Evolutionary conservation across 23 tunicate genomes (phyloP).

Genomic region (Diplosoma virens): DNA sequence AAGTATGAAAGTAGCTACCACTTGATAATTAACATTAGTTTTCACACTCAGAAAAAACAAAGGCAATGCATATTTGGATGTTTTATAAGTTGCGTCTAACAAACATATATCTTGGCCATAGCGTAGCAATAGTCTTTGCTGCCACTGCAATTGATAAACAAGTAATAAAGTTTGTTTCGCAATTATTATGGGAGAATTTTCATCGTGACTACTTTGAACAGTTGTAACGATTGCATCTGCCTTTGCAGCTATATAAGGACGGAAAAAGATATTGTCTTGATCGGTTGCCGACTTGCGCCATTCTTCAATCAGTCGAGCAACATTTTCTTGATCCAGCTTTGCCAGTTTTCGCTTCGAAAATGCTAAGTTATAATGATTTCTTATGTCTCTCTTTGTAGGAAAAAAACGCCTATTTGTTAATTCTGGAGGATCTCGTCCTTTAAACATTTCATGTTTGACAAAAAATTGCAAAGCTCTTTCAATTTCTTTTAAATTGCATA

Average conservation of each 20-base stretch:
- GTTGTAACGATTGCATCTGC: neutral
- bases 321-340: slow-evolving; percentile 22
- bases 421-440: neutral
- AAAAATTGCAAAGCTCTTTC: neutral
- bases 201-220: neutral
- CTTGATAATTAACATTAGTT: slow-evolving; percentile 37
- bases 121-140: neutral
- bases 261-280: slow-evolving; percentile 11
- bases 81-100: slow-evolving; percentile 25
- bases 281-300: neutral
- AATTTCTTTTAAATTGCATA: neutral
- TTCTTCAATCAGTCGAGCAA: neutral
- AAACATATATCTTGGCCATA: slow-evolving; percentile 26
- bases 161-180: neutral
- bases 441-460: neutral
- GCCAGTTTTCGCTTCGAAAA: neutral
- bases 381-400: neutral
- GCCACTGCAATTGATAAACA: slow-evolving; percentile 30
- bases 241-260: slow-evolving; percentile 8
- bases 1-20: slow-evolving; percentile 1
- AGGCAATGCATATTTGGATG: slow-evolving; percentile 22
- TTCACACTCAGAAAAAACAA: slow-evolving; percentile 27
- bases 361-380: slow-evolving; percentile 2
- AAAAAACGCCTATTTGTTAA: neutral
- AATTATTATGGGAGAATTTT: neutral